A percentile compares a stretch with the other conserved stretches of the same genome.
Evolutionary conservation across 2,888 invertebrate genomes (phyloP).

Genomic region (Pseudococcus longispinus): DNA sequence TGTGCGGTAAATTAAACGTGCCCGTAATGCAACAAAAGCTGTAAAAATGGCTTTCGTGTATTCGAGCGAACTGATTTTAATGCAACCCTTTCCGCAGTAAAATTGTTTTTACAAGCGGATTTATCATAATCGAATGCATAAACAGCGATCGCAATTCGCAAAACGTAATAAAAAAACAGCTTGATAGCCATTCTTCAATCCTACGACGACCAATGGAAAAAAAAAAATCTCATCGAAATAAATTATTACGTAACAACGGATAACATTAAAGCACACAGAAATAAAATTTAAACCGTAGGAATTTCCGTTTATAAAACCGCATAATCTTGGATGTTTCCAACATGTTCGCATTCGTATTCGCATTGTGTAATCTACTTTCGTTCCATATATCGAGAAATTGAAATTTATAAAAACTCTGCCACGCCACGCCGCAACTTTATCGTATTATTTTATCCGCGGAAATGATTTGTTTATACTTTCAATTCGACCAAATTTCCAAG

Average conservation of each 20-base stretch:
- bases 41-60: neutral
- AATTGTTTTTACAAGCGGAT: neutral
- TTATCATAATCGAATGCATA: neutral
- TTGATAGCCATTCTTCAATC: slow-evolving; percentile 1
- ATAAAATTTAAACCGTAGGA: neutral
- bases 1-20: neutral
- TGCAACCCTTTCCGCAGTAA: neutral
- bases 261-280: neutral
- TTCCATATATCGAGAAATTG: neutral
- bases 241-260: neutral
- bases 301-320: neutral
- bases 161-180: neutral
- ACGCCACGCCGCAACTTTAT: neutral
- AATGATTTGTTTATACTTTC: slow-evolving; percentile 6
- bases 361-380: slow-evolving; percentile 6
- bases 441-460: neutral
- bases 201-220: neutral
- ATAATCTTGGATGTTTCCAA: neutral
- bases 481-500: neutral
- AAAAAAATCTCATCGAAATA: neutral
- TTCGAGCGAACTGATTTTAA: neutral
- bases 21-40: neutral
- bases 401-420: neutral
- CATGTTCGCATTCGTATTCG: neutral
- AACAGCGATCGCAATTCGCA: neutral